Evolutionary conservation across 2,113 vertebrate species (phyloP), one percentile per base, ranked within the genome.

Genomic region (Illadopsis cleaveri): DNA sequence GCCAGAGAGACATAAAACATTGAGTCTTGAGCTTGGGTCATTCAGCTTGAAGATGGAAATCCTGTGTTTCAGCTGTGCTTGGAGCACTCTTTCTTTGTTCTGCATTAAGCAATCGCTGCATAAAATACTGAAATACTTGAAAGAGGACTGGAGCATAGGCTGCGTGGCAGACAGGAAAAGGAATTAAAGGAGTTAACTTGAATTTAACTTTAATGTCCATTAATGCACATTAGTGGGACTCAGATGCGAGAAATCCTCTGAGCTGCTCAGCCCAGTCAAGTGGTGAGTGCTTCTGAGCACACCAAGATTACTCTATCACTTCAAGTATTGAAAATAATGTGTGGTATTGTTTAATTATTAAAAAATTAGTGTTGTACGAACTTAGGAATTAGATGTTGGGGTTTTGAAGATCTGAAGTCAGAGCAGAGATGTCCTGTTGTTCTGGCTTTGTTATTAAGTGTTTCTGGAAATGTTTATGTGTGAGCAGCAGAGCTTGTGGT

Each of bases 401-500:
- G 4, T 83, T 80, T 11, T 72, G 47, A 61, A 69, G 50, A 20
- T 16, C 4, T 42, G 15, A 87, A 42, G 10, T 66, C 14, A 13
- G 31, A 91, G 40, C 11, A 60, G 30, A 68, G 6, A 23, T 44
- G 11, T 0, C 3, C 7, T 58, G 8, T 10, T 31, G 90, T 79
- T 62, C 21, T 28, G 12, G 24, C 19, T 60, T 88, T 78, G 3
- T 53, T 65, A 37, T 40, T 77, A 66, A 64, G 2, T 2, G 0
- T 54, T 84, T 66, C 57, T 60, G 27, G 33, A 51, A 68, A 40
- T n/a, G 14, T 1, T 56, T 38, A 12, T 30, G 5, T 24, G 14
- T 6, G 1, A 23, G 5, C 19, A 37, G 4, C 4, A 1, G 37
- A 23, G 6, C 2, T 80, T 65, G 12, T 16, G 10, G 11, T 51